Percentiles rank a stretch among this genome's conserved stretches.
These are phyloP conservation scores for Eulemur macaco DNA, from an alignment of 2,113 vertebrate genomes.

Conservation along the genomic window DNA sequence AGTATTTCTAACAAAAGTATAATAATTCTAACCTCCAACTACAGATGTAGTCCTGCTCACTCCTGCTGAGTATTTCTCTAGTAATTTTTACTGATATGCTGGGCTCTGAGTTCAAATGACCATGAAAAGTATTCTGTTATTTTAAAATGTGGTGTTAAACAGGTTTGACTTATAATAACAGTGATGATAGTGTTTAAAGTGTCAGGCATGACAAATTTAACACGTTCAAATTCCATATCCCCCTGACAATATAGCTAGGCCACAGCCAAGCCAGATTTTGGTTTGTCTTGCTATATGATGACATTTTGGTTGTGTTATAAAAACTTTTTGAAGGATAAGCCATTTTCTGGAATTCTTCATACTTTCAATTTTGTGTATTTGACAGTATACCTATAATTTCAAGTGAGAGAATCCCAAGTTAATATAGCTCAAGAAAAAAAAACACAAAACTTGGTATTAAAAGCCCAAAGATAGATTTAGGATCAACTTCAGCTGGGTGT, in stretches of 20 bases:
- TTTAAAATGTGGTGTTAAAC: background rate
- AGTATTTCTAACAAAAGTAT: background rate
- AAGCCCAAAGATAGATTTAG: background rate
- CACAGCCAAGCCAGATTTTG: background rate
- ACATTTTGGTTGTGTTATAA: background rate
- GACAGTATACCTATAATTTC: background rate
- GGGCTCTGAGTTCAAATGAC: background rate
- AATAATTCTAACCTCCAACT: background rate
- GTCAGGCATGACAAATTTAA: background rate
- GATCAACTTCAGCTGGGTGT: background rate
- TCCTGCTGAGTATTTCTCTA: background rate
- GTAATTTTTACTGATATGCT: background rate
- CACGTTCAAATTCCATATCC: background rate
- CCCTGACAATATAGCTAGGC: background rate
- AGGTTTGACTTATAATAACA: background rate
- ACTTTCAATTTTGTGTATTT: conserved; percentile 19
- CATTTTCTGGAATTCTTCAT: background rate
- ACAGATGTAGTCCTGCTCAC: background rate
- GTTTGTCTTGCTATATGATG: background rate
- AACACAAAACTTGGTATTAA: background rate
- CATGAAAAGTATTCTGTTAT: background rate
- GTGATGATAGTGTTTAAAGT: background rate
- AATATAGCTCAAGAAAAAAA: background rate
- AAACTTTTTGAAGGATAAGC: background rate
- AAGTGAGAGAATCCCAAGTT: background rate